Evolutionary conservation across 2,797 vertebrate species (phyloP).

Genomic region (Nyctibius grandis): DNA sequence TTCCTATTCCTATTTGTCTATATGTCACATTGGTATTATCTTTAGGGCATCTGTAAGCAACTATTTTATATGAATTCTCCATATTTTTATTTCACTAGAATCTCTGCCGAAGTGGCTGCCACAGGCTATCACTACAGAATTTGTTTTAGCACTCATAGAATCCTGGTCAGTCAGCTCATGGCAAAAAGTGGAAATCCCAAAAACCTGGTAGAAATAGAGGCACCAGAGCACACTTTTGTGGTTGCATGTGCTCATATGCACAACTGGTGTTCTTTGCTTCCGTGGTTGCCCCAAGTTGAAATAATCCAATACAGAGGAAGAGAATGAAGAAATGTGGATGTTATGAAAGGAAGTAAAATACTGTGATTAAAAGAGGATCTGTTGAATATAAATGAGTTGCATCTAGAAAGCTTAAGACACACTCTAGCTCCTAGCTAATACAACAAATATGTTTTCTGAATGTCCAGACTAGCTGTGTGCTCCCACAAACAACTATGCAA

Average conservation of each 20-base stretch:
- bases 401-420: background rate
- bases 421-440: background rate
- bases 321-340: background rate
- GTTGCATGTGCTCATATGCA: background rate
- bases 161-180: background rate
- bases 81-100: background rate
- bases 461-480: background rate
- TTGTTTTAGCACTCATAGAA: background rate
- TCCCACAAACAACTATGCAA: background rate
- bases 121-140: background rate
- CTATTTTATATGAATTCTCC: background rate
- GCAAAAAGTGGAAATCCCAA: background rate
- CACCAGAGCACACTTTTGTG: background rate
- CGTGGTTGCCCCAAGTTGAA: background rate
- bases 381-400: background rate
- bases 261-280: background rate
- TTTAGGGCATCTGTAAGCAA: background rate
- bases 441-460: conserved; percentile 2
- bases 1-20: background rate
- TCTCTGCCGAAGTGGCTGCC: background rate
- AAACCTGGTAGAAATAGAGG: background rate
- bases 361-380: background rate
- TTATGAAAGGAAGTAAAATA: background rate
- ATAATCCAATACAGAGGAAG: background rate
- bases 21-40: background rate